phyloP scores from a whole-genome alignment of 2,888 invertebrate genomes.

The Melanargia galathea region DNA sequence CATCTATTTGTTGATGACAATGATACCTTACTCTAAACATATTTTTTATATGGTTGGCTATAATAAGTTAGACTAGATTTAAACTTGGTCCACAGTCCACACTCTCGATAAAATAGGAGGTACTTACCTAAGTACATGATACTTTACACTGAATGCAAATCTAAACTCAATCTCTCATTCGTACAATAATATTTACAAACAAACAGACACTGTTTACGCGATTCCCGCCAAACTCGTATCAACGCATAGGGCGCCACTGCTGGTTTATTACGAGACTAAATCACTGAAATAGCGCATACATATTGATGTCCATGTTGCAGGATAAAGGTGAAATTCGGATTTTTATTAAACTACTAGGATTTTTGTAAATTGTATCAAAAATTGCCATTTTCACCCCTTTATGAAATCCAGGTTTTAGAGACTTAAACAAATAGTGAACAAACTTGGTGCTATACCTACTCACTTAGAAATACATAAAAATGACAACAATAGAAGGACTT shows the following conservation, averaged over 20 bases:
- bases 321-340: not conserved
- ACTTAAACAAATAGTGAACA: no score
- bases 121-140: no score
- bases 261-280: constrained; percentile 32
- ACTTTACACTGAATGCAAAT: constrained; percentile 2
- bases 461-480: no score
- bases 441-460: no score
- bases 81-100: not conserved
- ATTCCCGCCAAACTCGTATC: constrained; percentile 32
- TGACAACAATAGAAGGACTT: no score
- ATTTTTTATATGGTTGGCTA: not conserved
- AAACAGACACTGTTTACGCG: constrained; percentile 30
- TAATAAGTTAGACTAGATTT: no score
- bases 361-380: not conserved
- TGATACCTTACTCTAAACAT: no score
- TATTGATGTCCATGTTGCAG: constrained; percentile 21
- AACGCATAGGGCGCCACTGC: constrained; percentile 35
- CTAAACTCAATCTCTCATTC: constrained; percentile 8
- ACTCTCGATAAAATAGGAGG: not conserved
- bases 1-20: no score
- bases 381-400: not conserved
- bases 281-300: constrained; percentile 20
- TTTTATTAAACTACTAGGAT: not conserved
- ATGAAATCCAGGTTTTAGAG: no score
- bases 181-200: constrained; percentile 20